These are phyloP conservation scores for Acanthopagrus latus DNA, from an alignment of 2,797 vertebrate species.

Conservation along the genomic window DNA sequence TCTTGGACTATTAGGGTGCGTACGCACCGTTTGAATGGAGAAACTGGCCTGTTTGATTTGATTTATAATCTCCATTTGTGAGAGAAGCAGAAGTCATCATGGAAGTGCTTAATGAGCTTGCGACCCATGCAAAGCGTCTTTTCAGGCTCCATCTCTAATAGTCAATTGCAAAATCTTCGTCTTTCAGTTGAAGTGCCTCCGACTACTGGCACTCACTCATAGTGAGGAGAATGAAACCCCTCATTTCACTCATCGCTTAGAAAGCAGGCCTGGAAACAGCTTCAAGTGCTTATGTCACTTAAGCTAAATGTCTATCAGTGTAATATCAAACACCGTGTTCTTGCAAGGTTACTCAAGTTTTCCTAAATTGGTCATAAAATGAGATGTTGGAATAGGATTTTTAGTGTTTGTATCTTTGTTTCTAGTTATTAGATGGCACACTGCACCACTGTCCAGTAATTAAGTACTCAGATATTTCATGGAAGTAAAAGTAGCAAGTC, in stretches of 20 bases:
- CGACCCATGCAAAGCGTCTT: conserved; percentile 32
- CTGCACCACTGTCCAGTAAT: not conserved
- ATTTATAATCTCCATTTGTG: conserved; percentile 15
- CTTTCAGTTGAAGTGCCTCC: not conserved
- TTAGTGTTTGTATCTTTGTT: not conserved
- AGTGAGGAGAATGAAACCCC: conserved; percentile 3
- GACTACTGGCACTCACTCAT: conserved; percentile 5
- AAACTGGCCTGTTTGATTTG: not conserved
- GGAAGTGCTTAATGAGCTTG: not conserved
- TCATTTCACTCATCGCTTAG: not conserved
- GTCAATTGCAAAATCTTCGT: not conserved
- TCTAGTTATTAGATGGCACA: not conserved
- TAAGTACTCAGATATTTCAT: not conserved
- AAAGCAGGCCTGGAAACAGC: conserved; percentile 13
- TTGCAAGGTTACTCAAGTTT: not conserved
- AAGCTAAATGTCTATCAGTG: not conserved
- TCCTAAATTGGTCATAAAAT: conserved; percentile 3
- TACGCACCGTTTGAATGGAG: no score
- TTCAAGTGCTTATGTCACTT: not conserved
- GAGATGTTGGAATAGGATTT: not conserved
- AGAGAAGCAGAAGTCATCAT: not conserved
- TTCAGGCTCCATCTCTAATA: conserved; percentile 3
- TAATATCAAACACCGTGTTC: not conserved
- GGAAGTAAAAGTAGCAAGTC: not conserved
- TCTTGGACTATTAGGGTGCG: not conserved